Conservation (phyloP, 2,797 vertebrate species). For the Phalanger gymnotis region DNA sequence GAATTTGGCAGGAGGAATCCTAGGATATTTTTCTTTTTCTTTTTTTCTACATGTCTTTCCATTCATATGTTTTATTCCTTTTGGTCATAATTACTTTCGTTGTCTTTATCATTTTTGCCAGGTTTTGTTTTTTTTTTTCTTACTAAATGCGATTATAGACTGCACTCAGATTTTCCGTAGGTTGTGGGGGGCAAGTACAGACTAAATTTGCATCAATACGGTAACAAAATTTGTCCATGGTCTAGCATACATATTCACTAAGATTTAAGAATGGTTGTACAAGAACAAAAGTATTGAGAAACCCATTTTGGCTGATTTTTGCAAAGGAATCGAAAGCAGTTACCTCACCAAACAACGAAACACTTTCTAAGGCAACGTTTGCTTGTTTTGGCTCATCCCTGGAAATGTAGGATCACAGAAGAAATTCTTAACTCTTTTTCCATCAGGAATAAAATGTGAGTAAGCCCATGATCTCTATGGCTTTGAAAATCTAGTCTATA, state of each 20-base stretch:
- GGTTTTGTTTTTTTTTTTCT: not conserved
- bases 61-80: not conserved
- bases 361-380: not conserved
- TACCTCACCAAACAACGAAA: not conserved
- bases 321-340: not conserved
- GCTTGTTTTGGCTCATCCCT: conserved; percentile 40
- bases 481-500: conserved; percentile 17
- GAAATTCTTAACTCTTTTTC: conserved; percentile 20
- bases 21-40: not conserved
- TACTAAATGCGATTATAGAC: not conserved
- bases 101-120: not conserved
- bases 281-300: not conserved
- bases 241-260: not conserved
- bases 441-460: not conserved
- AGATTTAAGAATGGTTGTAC: not conserved
- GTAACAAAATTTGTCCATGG: no score
- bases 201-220: not conserved
- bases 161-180: not conserved
- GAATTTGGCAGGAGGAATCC: not conserved
- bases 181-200: not conserved
- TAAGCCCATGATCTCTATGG: not conserved
- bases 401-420: conserved; percentile 9
- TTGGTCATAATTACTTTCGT: not conserved
- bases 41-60: not conserved
- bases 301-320: not conserved